phyloP scores from a whole-genome alignment of 2,797 vertebrate species.

The Pseudomugil gertrudae region DNA sequence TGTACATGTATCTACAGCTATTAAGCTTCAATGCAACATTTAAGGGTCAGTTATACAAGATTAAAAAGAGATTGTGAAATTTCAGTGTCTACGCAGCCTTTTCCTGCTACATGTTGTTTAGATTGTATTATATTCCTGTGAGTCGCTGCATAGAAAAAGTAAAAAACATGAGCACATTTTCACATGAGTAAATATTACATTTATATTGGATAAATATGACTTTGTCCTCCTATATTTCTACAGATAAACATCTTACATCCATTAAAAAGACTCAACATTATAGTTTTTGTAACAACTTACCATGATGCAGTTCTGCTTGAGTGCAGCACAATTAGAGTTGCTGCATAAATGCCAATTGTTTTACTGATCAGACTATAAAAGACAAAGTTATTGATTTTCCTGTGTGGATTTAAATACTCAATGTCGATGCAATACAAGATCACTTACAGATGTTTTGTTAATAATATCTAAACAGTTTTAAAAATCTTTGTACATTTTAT shows the following conservation, averaged over 20 bases:
- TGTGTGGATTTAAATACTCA: neutral
- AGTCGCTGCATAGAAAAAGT: neutral
- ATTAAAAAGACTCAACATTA: constrained; percentile 25
- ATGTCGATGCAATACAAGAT: neutral
- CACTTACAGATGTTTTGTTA: neutral
- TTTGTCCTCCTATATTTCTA: neutral
- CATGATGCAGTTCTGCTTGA: constrained; percentile 44
- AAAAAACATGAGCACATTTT: constrained; percentile 10
- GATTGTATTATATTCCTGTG: constrained; percentile 8
- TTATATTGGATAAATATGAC: neutral
- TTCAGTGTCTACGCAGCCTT: no score
- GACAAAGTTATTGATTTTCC: constrained; percentile 20
- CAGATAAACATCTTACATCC: constrained; percentile 5
- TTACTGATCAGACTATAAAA: constrained; percentile 34
- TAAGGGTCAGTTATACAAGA: neutral
- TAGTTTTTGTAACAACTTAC: constrained; percentile 54
- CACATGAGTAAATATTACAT: neutral
- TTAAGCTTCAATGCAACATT: no score
- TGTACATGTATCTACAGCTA: neutral
- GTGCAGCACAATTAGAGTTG: constrained; percentile 44
- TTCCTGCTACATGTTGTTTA: no score
- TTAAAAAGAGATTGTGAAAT: neutral
- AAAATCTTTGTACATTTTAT: neutral
- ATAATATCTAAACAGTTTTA: neutral
- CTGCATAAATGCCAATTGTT: constrained; percentile 38